These are phyloP conservation scores for Brachyhypopomus gauderio DNA, from an alignment of 2,113 vertebrate species.

Conservation along the genomic window DNA sequence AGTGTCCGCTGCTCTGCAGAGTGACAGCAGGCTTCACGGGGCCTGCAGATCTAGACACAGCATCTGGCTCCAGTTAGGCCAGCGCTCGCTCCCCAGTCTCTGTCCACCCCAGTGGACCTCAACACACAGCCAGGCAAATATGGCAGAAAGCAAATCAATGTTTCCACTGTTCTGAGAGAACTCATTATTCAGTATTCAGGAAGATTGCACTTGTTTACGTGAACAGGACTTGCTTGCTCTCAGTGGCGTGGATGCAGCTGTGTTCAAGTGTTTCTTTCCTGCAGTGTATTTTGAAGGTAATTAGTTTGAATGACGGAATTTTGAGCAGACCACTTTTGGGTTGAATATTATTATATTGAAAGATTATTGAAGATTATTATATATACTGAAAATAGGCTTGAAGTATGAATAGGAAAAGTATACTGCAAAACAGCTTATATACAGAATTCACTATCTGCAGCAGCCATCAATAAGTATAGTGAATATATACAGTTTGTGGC, in stretches of 20 bases:
- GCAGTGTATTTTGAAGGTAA: neutral
- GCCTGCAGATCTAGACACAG: constrained; percentile 17
- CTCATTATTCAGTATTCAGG: constrained; percentile 19
- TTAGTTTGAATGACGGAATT: neutral
- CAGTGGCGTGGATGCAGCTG: constrained; percentile 2
- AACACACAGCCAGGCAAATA: constrained; percentile 20
- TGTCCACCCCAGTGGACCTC: constrained; percentile 1
- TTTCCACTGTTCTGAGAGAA: constrained; percentile 19
- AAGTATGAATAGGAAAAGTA: neutral
- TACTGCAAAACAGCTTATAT: too few species aligned
- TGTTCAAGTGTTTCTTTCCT: constrained; percentile 21
- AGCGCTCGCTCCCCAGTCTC: constrained; percentile 18
- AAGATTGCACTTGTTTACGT: constrained; percentile 24
- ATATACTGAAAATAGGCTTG: neutral
- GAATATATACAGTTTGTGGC: too few species aligned
- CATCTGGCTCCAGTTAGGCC: constrained; percentile 45
- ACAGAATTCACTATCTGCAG: too few species aligned
- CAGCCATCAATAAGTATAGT: too few species aligned
- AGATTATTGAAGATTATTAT: too few species aligned
- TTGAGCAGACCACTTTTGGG: neutral
- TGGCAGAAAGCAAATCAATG: neutral
- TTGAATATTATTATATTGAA: neutral
- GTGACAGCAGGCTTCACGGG: neutral
- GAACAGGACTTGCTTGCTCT: constrained; percentile 2
- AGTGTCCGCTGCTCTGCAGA: constrained; percentile 10